Conservation (phyloP, 2,888 invertebrate genomes). For the Synanthedon andrenaeformis region DNA sequence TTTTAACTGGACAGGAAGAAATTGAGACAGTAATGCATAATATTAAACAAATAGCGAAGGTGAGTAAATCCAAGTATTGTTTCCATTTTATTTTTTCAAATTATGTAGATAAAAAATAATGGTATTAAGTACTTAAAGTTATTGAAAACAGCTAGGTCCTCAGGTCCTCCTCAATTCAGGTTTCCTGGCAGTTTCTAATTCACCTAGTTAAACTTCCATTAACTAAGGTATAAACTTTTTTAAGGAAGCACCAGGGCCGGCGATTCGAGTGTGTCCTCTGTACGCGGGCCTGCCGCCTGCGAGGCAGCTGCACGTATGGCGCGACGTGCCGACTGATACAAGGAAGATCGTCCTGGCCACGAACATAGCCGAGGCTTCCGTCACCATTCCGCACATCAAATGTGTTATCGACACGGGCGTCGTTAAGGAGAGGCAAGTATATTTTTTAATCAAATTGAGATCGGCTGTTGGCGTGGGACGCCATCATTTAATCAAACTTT, state of each 20-base stretch:
- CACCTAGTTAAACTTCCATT: no score
- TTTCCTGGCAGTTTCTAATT: no score
- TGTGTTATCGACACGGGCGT: constrained; percentile 93
- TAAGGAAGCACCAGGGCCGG: constrained; percentile 72
- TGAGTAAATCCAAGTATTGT: constrained; percentile 23
- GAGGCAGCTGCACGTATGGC: constrained; percentile 90
- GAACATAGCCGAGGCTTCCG: constrained; percentile 97
- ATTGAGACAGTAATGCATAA: constrained; percentile 87
- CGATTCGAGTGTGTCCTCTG: constrained; percentile 84
- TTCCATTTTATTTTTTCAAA: no score
- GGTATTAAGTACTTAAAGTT: no score
- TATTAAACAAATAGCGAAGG: constrained; percentile 79
- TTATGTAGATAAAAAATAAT: no score
- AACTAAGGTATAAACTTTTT: no score
- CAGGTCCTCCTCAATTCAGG: no score
- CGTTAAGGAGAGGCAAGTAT: constrained; percentile 83
- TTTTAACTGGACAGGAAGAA: constrained; percentile 97
- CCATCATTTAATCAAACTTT: no score
- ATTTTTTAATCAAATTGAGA: no score
- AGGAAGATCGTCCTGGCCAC: constrained; percentile 95
- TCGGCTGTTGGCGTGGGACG: no score
- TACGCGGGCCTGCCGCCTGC: constrained; percentile 90
- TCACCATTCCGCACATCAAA: constrained; percentile 93
- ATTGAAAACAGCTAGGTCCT: no score
- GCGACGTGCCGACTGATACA: constrained; percentile 75